These are phyloP conservation scores for Gobio occitaniae DNA, from an alignment of 2,797 vertebrate species.

Conservation along the genomic window DNA sequence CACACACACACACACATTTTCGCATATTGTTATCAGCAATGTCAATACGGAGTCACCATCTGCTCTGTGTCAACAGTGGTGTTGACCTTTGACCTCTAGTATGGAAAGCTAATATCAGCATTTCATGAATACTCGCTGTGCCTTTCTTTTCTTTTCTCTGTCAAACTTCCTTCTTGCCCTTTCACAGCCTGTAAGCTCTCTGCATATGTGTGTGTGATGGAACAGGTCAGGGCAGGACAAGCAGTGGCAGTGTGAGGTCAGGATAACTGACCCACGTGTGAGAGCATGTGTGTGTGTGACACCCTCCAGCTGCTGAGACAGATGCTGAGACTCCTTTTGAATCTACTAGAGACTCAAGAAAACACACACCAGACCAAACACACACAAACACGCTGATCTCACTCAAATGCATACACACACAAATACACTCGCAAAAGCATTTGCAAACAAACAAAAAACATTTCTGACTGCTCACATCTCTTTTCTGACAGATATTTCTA, in stretches of 20 bases:
- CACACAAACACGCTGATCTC: neutral
- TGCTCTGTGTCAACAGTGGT: constrained; percentile 12
- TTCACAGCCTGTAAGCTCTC: constrained; percentile 12
- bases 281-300: constrained; percentile 14
- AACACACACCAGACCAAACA: constrained; percentile 41
- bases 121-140: neutral
- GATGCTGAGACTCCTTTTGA: constrained; percentile 46
- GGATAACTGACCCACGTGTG: constrained; percentile 27
- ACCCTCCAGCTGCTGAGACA: constrained; percentile 49
- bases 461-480: neutral
- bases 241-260: constrained; percentile 42
- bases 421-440: constrained; percentile 32
- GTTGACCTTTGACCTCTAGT: neutral
- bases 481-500: neutral
- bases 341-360: constrained; percentile 45
- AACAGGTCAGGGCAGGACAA: constrained; percentile 50
- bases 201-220: constrained; percentile 8
- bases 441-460: neutral
- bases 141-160: neutral
- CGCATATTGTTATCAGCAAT: neutral
- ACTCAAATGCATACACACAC: constrained; percentile 18
- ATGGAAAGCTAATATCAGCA: constrained; percentile 17
- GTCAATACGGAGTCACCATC: neutral
- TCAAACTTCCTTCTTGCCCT: constrained; percentile 13
- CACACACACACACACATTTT: neutral